Evolutionary conservation across 2,888 invertebrate species (phyloP).

Genomic region (Apamea sordens): DNA sequence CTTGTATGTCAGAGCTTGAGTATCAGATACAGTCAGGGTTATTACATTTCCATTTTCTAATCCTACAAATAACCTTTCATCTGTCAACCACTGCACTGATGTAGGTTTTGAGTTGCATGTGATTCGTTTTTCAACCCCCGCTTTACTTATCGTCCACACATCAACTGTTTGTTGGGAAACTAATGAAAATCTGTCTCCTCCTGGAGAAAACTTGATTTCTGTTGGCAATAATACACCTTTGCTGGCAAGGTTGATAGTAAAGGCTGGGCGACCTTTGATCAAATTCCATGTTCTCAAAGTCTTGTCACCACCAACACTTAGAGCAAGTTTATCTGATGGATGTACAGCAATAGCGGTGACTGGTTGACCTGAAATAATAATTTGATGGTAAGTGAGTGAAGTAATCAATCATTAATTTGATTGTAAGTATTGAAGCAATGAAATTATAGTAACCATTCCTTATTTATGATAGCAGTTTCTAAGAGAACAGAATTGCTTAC

Average conservation of each 20-base stretch:
- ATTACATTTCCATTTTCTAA: constrained; percentile 93
- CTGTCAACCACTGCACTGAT: constrained; percentile 92
- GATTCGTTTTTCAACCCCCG: constrained; percentile 92
- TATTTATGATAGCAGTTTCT: neutral
- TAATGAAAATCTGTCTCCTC: constrained; percentile 94
- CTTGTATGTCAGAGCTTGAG: constrained; percentile 84
- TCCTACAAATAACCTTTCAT: constrained; percentile 92
- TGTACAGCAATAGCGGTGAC: constrained; percentile 95
- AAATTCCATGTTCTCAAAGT: constrained; percentile 98
- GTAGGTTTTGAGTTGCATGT: constrained; percentile 93
- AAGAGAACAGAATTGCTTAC: constrained; percentile 67
- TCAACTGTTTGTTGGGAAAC: constrained; percentile 93
- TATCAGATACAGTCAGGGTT: constrained; percentile 89
- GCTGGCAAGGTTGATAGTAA: constrained; percentile 95
- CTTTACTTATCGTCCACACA: constrained; percentile 95
- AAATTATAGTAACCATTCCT: neutral
- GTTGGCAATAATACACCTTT: constrained; percentile 89
- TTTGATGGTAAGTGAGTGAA: neutral
- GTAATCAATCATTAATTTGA: neutral
- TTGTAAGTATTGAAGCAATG: neutral
- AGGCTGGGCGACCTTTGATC: constrained; percentile 97
- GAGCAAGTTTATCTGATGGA: constrained; percentile 96
- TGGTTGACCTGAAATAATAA: constrained; percentile 87
- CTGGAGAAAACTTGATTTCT: constrained; percentile 93
- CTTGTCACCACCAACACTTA: constrained; percentile 96